Conservation (phyloP, 2,797 vertebrate genomes). For the Acanthurus leucopareius region DNA sequence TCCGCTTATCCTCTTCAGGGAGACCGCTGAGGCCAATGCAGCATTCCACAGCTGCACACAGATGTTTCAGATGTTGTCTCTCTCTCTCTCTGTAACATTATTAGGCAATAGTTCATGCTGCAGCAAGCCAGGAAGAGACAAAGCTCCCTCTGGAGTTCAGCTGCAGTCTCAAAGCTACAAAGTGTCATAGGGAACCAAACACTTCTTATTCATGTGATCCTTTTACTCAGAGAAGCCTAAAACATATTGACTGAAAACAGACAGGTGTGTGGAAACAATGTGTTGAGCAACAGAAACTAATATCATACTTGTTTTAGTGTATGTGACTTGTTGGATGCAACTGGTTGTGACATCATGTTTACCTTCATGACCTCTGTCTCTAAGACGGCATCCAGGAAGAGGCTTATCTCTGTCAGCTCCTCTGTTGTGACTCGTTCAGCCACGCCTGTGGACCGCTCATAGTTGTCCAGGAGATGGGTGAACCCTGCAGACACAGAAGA, state of each 20-base stretch:
- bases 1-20: conserved; percentile 37
- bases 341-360: conserved; percentile 35
- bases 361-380: conserved; percentile 91
- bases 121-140: conserved; percentile 45
- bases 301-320: background rate
- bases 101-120: conserved; percentile 31
- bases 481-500: conserved; percentile 78
- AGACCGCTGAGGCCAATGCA: conserved; percentile 28
- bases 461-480: conserved; percentile 90
- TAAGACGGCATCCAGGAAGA: conserved; percentile 89
- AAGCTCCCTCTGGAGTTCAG: conserved; percentile 41
- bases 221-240: background rate
- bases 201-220: background rate
- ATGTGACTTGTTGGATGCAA: background rate
- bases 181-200: conserved; percentile 14
- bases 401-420: conserved; percentile 85
- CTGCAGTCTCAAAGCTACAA: conserved; percentile 31
- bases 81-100: conserved; percentile 7
- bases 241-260: conserved; percentile 13
- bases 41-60: conserved; percentile 73
- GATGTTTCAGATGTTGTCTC: conserved; percentile 57
- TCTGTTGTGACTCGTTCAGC: conserved; percentile 87
- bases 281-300: background rate
- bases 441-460: conserved; percentile 87
- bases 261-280: background rate